Evolutionary conservation across 1,140 invertebrate species (phyloP), one percentile per base, ranked within the genome.

Genomic region (Dufourea novaeangliae): DNA sequence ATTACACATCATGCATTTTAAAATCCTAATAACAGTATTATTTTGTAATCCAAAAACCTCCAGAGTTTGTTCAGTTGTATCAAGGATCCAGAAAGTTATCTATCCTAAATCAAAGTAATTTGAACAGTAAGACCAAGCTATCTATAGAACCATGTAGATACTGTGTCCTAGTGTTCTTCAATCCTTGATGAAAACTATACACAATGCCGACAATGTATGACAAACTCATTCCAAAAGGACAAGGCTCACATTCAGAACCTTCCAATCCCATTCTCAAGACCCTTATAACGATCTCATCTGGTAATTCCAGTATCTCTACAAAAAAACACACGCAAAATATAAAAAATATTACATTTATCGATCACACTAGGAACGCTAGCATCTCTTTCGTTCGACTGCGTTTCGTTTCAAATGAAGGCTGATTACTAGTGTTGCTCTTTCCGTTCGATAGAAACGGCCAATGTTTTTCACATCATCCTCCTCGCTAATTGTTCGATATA

Each of bases 271-370:
- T 37, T 37, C 34, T 8, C 3, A 8, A 37, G 34, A n/a, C n/a
- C n/a, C n/a, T 37, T 37, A 5, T 27, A 69, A 56, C 50, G 6
- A 34, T n/a, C 44, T 50, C 17, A 6, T 20, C 17, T 20, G 17
- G 44, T 50, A 17, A 29, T 25, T 29, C 52, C n/a, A 22, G 14
- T 63, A n/a, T 37, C 32, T 62, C 59, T 63, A 34, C 46, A 70
- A 17, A 68, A 57, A 37, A 37, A 5, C 34, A 37, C 1, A 20
- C 44, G 1, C 1, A 54, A 54, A 37, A 68, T 50, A 61, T 46
- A 62, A 72, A 62, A 62, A 72, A 62, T 62, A 72, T 61, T 3
- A n/a, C 34, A 62, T 50, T 72, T 32, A n/a, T 22, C 5, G 7
- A 20, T 22, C 34, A 2, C 22, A 32, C 17, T 46, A 72, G 41